Evolutionary conservation across 2,888 invertebrate species (phyloP).

Genomic region (Mesorhabditis spiculigera): DNA sequence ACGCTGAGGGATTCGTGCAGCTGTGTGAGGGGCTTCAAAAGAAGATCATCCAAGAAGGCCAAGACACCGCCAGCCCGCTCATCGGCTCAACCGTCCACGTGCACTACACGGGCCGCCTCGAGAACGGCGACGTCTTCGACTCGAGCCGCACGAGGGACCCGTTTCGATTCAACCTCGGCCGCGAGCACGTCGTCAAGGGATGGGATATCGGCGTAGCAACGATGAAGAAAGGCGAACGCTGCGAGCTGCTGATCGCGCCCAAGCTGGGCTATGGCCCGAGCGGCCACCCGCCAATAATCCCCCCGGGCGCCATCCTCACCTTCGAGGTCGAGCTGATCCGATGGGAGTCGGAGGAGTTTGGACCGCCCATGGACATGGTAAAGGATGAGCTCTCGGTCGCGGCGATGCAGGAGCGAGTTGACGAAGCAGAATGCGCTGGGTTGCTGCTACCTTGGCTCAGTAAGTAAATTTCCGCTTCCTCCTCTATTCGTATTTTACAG

Average conservation of each 20-base stretch:
- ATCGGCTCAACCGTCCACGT: constrained; percentile 62
- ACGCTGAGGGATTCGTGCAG: too few relatives aligned
- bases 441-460: too few relatives aligned
- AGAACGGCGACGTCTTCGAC: constrained; percentile 85
- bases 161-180: constrained; percentile 82
- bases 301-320: constrained; percentile 79
- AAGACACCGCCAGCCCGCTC: constrained; percentile 62
- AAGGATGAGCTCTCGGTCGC: too few relatives aligned
- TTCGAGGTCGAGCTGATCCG: constrained; percentile 70
- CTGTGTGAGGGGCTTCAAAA: constrained; percentile 73
- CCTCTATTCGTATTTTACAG: too few relatives aligned
- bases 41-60: constrained; percentile 71
- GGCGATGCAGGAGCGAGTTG: too few relatives aligned
- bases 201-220: constrained; percentile 91
- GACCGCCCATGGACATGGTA: too few relatives aligned
- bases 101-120: constrained; percentile 84
- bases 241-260: constrained; percentile 77
- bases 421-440: too few relatives aligned
- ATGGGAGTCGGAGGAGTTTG: constrained; percentile 73
- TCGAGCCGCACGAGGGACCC: constrained; percentile 80
- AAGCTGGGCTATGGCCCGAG: constrained; percentile 83
- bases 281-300: constrained; percentile 83
- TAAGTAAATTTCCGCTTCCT: too few relatives aligned
- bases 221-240: constrained; percentile 77
- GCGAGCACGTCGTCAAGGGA: constrained; percentile 67